Percentiles rank a stretch among this genome's conserved stretches.
Conservation (phyloP, 2,888 invertebrate species). For the Venustoraphidia nigricollis region DNA sequence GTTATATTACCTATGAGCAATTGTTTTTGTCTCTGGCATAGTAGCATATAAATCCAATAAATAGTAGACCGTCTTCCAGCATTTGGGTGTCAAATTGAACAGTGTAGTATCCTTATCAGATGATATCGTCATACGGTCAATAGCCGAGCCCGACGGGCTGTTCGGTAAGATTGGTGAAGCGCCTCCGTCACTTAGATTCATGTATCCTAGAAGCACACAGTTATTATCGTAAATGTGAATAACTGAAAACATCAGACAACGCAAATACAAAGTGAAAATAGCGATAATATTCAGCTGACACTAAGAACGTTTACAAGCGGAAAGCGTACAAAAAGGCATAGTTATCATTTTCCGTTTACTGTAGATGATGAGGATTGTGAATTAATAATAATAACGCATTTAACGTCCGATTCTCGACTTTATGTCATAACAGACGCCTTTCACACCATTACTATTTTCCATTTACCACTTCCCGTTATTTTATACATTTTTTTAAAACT, state of each 20-base stretch:
- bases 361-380: too few relatives aligned
- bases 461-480: too few relatives aligned
- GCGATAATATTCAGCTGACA: too few relatives aligned
- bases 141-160: slow-evolving; percentile 42
- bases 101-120: slow-evolving; percentile 27
- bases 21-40: slow-evolving; percentile 88
- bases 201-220: slow-evolving; percentile 40
- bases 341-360: too few relatives aligned
- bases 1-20: slow-evolving; percentile 46
- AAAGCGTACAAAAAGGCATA: too few relatives aligned
- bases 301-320: too few relatives aligned
- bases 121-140: slow-evolving; percentile 32
- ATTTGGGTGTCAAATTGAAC: slow-evolving; percentile 46
- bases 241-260: neutral
- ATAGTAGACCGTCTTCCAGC: slow-evolving; percentile 91
- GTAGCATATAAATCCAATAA: slow-evolving; percentile 84
- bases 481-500: too few relatives aligned
- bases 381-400: too few relatives aligned
- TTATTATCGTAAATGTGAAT: neutral
- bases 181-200: slow-evolving; percentile 62
- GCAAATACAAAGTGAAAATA: too few relatives aligned
- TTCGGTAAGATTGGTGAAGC: slow-evolving; percentile 51
- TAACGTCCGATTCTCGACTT: too few relatives aligned
- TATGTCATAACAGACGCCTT: too few relatives aligned
- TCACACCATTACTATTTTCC: too few relatives aligned